Evolutionary conservation across 2,113 vertebrate genomes (phyloP).

Genomic region (Gorsachius goisagi): DNA sequence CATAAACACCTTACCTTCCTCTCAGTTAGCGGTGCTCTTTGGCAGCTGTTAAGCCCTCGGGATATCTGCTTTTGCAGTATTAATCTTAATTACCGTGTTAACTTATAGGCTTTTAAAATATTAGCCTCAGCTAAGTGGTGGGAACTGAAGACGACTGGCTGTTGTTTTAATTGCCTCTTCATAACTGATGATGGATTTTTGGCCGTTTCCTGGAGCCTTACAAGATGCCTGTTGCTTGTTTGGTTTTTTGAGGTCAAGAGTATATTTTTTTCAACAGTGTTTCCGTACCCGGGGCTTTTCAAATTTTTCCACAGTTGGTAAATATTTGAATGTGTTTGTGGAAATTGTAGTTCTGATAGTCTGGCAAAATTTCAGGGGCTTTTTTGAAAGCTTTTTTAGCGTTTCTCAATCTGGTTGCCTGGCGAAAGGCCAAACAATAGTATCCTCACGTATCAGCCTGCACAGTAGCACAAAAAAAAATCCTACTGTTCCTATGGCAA

Average conservation of each 20-base stretch:
- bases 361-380: slow-evolving; percentile 17
- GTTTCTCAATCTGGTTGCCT: slow-evolving; percentile 45
- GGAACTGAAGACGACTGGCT: not conserved
- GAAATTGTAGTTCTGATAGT: not conserved
- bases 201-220: not conserved
- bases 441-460: not conserved
- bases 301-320: not conserved
- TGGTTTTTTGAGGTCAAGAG: not conserved
- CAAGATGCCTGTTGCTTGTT: not conserved
- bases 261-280: not conserved
- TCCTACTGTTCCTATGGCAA: slow-evolving; percentile 70
- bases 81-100: not conserved
- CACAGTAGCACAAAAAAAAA: not conserved
- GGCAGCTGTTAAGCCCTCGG: not conserved
- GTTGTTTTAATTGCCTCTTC: not conserved
- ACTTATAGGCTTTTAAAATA: not conserved
- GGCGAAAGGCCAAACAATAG: slow-evolving; percentile 2
- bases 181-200: not conserved
- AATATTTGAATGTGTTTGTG: slow-evolving; percentile 18
- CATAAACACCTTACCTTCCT: not conserved
- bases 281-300: not conserved
- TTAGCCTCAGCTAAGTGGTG: not conserved
- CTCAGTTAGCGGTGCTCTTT: not conserved
- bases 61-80: not conserved
- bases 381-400: not conserved